Conservation (phyloP, 2,797 vertebrate species). For the Cirrhinus mrigala region DNA sequence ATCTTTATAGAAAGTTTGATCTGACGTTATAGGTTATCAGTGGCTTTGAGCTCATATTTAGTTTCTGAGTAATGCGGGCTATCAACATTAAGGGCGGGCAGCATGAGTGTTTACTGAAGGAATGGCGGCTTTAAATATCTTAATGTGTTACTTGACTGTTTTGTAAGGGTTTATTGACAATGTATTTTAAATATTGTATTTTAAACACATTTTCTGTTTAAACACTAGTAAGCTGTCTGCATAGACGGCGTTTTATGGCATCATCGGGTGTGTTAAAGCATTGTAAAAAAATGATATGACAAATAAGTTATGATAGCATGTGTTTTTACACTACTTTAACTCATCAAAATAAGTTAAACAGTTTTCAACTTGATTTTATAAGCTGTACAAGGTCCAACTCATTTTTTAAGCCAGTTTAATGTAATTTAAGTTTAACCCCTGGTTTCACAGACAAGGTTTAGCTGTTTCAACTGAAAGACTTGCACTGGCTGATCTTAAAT, state of each 20-base stretch:
- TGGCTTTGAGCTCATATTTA: neutral
- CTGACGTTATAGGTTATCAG: neutral
- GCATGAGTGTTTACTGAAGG: slow-evolving; percentile 35
- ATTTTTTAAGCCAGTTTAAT: too few species aligned
- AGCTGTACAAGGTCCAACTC: too few species aligned
- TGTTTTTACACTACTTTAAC: too few species aligned
- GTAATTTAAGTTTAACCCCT: too few species aligned
- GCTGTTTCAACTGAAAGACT: too few species aligned
- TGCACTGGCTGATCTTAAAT: too few species aligned
- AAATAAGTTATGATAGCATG: too few species aligned
- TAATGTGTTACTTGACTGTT: neutral
- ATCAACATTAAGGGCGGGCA: neutral
- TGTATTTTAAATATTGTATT: slow-evolving; percentile 3
- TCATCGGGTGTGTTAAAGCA: neutral
- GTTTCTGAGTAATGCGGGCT: neutral
- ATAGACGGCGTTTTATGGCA: neutral
- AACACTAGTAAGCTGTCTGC: neutral
- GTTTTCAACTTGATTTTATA: too few species aligned
- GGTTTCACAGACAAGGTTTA: too few species aligned
- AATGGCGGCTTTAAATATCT: neutral
- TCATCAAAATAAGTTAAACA: too few species aligned
- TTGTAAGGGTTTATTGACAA: neutral
- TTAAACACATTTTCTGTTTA: neutral
- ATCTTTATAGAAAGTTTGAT: neutral
- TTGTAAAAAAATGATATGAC: too few species aligned